Evolutionary conservation across 2,113 vertebrate genomes (phyloP).

Genomic region (Dasyurus viverrinus): DNA sequence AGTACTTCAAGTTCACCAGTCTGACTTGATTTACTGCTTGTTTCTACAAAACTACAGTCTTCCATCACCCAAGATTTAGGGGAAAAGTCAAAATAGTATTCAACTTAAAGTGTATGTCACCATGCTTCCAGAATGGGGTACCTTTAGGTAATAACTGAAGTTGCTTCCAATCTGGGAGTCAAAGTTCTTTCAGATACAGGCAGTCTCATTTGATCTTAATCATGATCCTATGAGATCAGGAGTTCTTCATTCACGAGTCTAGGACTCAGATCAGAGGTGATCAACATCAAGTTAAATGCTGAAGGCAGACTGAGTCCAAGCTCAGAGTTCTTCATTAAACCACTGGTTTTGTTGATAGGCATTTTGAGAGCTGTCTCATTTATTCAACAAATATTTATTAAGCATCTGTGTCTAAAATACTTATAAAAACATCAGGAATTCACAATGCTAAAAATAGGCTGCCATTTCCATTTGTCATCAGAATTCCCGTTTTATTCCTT

Average conservation of each 20-base stretch:
- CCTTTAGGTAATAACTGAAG: neutral
- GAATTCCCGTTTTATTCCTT: neutral
- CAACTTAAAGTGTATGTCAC: neutral
- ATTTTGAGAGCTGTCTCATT: neutral
- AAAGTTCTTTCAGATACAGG: neutral
- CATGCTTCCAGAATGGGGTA: neutral
- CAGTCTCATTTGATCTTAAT: neutral
- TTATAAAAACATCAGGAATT: constrained; percentile 33
- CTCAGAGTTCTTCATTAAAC: neutral
- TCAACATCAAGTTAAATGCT: neutral
- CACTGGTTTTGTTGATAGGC: neutral
- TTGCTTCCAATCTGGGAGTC: neutral
- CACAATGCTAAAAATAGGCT: constrained; percentile 24
- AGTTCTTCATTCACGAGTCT: neutral
- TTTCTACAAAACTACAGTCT: constrained; percentile 28
- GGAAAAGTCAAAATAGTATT: neutral
- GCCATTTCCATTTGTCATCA: constrained; percentile 49
- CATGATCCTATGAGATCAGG: neutral
- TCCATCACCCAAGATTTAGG: neutral
- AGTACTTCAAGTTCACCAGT: neutral
- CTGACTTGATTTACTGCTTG: neutral
- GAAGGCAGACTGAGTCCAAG: neutral
- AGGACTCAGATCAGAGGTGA: neutral
- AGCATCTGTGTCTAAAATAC: neutral
- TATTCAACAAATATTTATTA: neutral